Evolutionary conservation across 2,797 vertebrate genomes (phyloP).

Genomic region (Anas bernieri): DNA sequence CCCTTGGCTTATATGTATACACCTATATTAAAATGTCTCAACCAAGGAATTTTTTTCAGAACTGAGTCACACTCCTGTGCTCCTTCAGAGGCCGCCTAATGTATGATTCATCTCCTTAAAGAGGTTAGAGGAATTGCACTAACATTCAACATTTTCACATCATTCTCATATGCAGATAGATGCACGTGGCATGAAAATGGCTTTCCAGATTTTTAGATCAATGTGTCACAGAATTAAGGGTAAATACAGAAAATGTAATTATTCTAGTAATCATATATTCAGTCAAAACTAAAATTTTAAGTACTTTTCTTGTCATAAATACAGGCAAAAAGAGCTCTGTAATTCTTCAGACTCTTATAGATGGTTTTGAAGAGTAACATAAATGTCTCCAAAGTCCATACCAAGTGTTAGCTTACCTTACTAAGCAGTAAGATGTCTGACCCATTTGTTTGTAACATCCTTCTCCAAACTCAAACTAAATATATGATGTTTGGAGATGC

Average conservation of each 20-base stretch:
- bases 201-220: neutral
- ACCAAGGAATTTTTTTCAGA: neutral
- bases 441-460: neutral
- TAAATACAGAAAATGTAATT: conserved; percentile 6
- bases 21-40: neutral
- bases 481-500: neutral
- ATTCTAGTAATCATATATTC: neutral
- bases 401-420: neutral
- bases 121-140: neutral
- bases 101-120: neutral
- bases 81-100: neutral
- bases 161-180: neutral
- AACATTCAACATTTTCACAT: neutral
- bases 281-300: conserved; percentile 16
- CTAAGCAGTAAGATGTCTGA: neutral
- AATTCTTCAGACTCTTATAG: conserved; percentile 1
- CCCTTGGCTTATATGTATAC: neutral
- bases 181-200: neutral
- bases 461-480: neutral
- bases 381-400: neutral
- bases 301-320: conserved; percentile 35
- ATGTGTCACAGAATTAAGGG: neutral
- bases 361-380: neutral
- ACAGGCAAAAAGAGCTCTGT: neutral
- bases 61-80: neutral